Evolutionary conservation across 64 coral and sea anemone genomes (phyloP).

Genomic region (Trachythela sp.): DNA sequence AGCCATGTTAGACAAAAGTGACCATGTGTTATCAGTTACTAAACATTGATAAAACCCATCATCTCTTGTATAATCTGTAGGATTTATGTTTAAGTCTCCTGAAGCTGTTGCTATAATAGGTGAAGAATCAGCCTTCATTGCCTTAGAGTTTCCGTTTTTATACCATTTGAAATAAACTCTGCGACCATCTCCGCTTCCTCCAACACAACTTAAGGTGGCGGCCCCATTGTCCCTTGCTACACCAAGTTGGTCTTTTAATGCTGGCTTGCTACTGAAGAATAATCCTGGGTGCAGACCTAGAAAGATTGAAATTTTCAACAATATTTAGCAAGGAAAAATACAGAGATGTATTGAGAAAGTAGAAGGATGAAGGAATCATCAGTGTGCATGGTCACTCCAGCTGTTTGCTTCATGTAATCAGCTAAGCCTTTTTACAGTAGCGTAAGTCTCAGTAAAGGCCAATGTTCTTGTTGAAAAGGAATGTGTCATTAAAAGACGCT

Average conservation of each 20-base stretch:
- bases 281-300: background rate
- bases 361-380: too few species aligned
- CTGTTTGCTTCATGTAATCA: too few species aligned
- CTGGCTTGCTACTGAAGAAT: background rate
- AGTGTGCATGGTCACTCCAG: too few species aligned
- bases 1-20: background rate
- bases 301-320: background rate
- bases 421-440: too few species aligned
- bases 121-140: background rate
- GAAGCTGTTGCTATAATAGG: background rate
- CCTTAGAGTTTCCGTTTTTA: background rate
- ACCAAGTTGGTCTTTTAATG: background rate
- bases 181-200: background rate
- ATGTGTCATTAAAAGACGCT: too few species aligned
- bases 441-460: too few species aligned
- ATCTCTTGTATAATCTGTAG: slow-evolving; percentile 3
- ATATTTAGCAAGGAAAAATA: background rate
- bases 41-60: background rate
- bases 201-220: background rate
- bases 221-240: background rate
- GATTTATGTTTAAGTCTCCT: background rate
- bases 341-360: too few species aligned
- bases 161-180: background rate
- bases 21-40: background rate
- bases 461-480: too few species aligned